phyloP scores from a whole-genome alignment of 2,888 invertebrate genomes.

The Drosophila koepferae region DNA sequence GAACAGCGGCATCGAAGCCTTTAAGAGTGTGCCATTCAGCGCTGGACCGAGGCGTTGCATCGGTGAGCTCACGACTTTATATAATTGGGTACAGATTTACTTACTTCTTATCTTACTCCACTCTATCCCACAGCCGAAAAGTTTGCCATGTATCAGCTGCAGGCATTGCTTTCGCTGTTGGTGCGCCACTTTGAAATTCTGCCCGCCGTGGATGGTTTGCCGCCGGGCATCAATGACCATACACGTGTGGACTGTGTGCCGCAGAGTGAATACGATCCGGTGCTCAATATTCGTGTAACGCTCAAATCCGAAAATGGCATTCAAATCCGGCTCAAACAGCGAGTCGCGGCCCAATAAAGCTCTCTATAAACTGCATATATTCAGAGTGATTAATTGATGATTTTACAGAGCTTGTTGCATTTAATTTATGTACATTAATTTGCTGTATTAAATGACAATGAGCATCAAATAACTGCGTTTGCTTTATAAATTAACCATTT shows the following conservation, averaged over 20 bases:
- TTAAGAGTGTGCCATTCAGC: conserved; percentile 87
- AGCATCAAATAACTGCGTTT: not conserved
- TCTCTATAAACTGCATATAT: not conserved
- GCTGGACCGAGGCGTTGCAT: conserved; percentile 88
- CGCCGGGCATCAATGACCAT: conserved; percentile 78
- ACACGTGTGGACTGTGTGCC: conserved; percentile 71
- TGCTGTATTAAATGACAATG: not conserved
- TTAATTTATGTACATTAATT: not conserved
- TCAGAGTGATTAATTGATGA: not conserved
- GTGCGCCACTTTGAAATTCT: conserved; percentile 85
- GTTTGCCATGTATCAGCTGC: conserved; percentile 86
- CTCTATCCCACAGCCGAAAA: conserved; percentile 82
- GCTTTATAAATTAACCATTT: not conserved
- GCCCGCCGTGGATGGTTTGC: conserved; percentile 69
- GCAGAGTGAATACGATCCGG: conserved; percentile 80
- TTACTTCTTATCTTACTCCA: not conserved
- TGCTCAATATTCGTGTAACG: conserved; percentile 85
- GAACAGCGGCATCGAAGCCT: conserved; percentile 81
- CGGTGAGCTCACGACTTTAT: conserved; percentile 38
- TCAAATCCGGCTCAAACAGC: conserved; percentile 82
- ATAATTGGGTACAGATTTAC: not conserved
- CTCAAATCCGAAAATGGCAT: conserved; percentile 86
- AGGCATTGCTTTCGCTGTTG: conserved; percentile 86
- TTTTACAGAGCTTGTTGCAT: not conserved
- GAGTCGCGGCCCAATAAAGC: conserved; percentile 21